These are phyloP conservation scores for Acanthosoma haemorrhoidale DNA, from an alignment of 2,888 invertebrate genomes.

Conservation along the genomic window DNA sequence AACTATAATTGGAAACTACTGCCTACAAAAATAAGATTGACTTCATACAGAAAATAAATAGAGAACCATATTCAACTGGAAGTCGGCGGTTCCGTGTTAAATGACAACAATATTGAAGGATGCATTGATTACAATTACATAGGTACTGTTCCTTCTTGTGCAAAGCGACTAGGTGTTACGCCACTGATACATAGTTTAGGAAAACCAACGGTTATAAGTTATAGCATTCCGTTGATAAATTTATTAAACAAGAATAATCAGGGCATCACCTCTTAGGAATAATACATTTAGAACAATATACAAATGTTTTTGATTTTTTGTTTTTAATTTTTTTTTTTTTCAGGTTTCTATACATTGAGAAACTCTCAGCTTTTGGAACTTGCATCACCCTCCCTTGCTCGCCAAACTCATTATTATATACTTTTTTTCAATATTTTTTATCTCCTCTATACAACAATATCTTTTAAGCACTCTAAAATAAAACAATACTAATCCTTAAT, in stretches of 20 bases:
- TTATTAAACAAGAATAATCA: background rate
- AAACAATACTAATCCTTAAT: constrained; percentile 31
- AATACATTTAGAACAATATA: constrained; percentile 8
- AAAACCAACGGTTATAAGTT: background rate
- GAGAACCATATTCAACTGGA: constrained; percentile 10
- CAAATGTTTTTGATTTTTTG: constrained; percentile 10
- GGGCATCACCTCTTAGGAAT: background rate
- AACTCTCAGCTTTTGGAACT: background rate
- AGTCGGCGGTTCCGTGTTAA: background rate
- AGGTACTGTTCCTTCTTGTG: constrained; percentile 17
- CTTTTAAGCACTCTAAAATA: constrained; percentile 29
- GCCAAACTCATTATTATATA: background rate
- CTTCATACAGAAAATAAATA: constrained; percentile 11
- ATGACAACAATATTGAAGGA: background rate
- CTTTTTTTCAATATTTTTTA: background rate
- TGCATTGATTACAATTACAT: constrained; percentile 8
- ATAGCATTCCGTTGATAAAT: constrained; percentile 11
- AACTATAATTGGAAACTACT: background rate
- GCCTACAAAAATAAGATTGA: background rate
- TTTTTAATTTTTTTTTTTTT: background rate
- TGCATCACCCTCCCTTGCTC: background rate
- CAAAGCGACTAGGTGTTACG: constrained; percentile 1
- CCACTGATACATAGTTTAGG: background rate
- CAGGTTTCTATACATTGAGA: background rate
- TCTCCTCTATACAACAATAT: constrained; percentile 24